A percentile compares a stretch with the other conserved stretches of the same genome.
These are phyloP conservation scores for Chionoecetes opilio DNA, from an alignment of 1,140 invertebrate species.

Conservation along the genomic window DNA sequence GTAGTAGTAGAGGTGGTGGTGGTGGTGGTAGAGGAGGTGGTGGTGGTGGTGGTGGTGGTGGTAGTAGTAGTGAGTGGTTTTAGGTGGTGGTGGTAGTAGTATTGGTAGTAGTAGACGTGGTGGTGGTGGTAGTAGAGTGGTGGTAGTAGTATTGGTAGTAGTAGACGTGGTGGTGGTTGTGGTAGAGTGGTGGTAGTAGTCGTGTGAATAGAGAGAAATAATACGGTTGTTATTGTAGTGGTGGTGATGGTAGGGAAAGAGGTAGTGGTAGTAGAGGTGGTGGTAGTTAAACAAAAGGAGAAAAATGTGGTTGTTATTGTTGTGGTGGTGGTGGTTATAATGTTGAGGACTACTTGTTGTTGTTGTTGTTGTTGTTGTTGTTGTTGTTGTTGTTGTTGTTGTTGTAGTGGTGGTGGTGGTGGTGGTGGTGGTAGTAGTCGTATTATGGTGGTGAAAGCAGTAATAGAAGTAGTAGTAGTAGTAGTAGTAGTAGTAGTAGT, in stretches of 20 bases:
- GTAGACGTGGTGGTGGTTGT: constrained; percentile 14
- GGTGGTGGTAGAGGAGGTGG: not conserved
- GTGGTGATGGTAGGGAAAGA: too few species aligned
- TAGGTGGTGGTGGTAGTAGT: not conserved
- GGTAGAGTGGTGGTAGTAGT: constrained; percentile 28
- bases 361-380: too few species aligned
- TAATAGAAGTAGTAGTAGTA: not conserved
- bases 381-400: too few species aligned
- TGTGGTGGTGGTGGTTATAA: too few species aligned
- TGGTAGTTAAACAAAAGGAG: too few species aligned
- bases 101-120: not conserved
- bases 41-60: not conserved
- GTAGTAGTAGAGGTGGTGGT: not conserved
- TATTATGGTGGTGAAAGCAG: not conserved
- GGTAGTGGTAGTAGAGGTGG: too few species aligned
- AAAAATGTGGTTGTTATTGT: too few species aligned
- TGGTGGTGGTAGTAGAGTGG: too few species aligned
- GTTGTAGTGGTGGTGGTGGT: not conserved
- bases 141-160: not conserved
- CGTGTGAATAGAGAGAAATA: too few species aligned
- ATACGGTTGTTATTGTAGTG: too few species aligned
- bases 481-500: constrained; percentile 29
- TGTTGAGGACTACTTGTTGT: too few species aligned
- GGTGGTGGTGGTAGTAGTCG: too few species aligned
- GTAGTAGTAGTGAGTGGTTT: not conserved